A percentile compares a stretch with the other conserved stretches of the same genome.
These are phyloP conservation scores for Toxotes lorentzi DNA, from an alignment of 2,797 vertebrate species.

Conservation along the genomic window DNA sequence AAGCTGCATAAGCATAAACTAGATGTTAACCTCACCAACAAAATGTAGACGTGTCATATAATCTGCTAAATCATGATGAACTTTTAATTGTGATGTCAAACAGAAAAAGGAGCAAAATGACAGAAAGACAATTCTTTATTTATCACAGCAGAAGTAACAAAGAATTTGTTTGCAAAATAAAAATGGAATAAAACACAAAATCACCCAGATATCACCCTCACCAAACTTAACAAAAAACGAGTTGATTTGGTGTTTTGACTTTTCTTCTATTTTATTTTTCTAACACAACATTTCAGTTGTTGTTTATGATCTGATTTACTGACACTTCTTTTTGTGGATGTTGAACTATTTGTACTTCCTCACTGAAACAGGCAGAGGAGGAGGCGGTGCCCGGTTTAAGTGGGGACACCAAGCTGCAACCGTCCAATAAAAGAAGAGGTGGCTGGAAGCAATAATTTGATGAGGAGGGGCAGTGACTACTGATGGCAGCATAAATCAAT, in stretches of 20 bases:
- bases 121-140: slow-evolving; percentile 85
- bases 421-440: slow-evolving; percentile 62
- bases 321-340: slow-evolving; percentile 36
- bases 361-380: slow-evolving; percentile 46
- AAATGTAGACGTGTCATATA: neutral
- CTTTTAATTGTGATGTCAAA: neutral
- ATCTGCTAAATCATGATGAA: neutral
- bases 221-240: slow-evolving; percentile 66
- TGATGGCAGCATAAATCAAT: slow-evolving; percentile 61
- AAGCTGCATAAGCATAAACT: neutral
- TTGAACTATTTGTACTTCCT: slow-evolving; percentile 47
- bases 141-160: slow-evolving; percentile 86
- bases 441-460: slow-evolving; percentile 36
- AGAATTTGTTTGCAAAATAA: slow-evolving; percentile 80
- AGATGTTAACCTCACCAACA: neutral
- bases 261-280: slow-evolving; percentile 50
- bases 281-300: slow-evolving; percentile 59
- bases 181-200: slow-evolving; percentile 66
- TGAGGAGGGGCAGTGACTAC: slow-evolving; percentile 56
- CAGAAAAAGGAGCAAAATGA: slow-evolving; percentile 41
- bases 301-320: slow-evolving; percentile 38
- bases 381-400: slow-evolving; percentile 41
- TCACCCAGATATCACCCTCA: slow-evolving; percentile 65
- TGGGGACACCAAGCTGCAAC: slow-evolving; percentile 63
- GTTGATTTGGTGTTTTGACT: slow-evolving; percentile 54